Evolutionary conservation across 2,113 vertebrate species (phyloP).

Genomic region (Myiozetetes cayanensis): DNA sequence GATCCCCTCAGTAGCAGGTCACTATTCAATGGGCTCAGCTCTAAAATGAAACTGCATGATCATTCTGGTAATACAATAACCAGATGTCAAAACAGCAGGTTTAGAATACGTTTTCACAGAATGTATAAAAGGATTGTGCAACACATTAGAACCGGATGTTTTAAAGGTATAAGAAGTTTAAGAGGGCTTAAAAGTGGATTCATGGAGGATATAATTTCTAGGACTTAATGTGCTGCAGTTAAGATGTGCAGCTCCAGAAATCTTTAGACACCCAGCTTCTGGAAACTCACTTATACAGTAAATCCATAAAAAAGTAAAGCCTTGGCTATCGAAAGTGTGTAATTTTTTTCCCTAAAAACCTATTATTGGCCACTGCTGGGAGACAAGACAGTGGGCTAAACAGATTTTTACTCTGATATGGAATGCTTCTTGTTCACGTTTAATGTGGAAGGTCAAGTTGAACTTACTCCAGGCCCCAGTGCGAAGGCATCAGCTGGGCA

Average conservation of each 20-base stretch:
- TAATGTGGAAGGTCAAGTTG: background rate
- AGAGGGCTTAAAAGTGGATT: background rate
- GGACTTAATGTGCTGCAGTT: background rate
- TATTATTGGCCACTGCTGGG: background rate
- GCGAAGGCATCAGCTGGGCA: background rate
- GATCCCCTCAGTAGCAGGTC: rapidly evolving
- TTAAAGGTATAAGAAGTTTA: background rate
- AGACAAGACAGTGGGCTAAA: background rate
- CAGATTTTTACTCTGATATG: background rate
- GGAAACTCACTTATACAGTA: background rate
- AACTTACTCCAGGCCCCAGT: background rate
- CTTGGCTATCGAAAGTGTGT: background rate
- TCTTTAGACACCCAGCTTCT: background rate
- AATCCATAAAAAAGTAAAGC: background rate
- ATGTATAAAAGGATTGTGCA: rapidly evolving
- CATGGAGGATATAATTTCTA: background rate
- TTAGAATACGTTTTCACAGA: background rate
- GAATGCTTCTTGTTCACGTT: background rate
- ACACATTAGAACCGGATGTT: background rate
- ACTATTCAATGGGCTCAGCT: background rate
- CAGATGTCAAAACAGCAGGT: background rate
- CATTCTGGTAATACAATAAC: background rate
- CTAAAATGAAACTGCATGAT: background rate
- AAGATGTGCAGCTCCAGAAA: rapidly evolving
- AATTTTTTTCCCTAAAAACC: background rate